These are phyloP conservation scores for Listrodromus nycthemerus DNA, from an alignment of 2,888 invertebrate species.

Conservation along the genomic window DNA sequence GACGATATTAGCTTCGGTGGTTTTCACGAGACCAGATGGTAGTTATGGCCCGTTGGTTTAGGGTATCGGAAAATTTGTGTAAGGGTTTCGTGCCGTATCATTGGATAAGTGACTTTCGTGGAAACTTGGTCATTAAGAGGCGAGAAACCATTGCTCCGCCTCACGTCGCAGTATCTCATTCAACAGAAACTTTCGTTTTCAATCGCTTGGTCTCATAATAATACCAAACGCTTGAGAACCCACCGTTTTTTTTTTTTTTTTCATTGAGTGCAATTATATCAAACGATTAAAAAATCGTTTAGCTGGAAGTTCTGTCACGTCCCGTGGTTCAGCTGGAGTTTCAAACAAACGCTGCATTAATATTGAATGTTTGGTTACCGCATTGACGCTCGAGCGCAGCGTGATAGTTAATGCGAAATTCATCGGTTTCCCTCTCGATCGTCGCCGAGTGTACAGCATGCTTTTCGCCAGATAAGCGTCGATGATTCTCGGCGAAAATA, in stretches of 20 bases:
- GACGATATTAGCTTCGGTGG: conserved; percentile 33
- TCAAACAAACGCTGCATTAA: conserved; percentile 12
- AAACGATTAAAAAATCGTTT: neutral
- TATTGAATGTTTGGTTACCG: conserved; percentile 12
- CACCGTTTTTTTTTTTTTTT: too few species aligned
- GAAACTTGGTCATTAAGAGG: neutral
- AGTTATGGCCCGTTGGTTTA: neutral
- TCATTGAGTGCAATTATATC: neutral
- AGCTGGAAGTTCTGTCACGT: neutral
- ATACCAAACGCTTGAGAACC: too few species aligned
- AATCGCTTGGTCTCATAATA: too few species aligned
- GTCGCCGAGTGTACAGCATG: conserved; percentile 36
- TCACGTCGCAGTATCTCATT: too few species aligned
- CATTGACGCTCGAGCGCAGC: conserved; percentile 1
- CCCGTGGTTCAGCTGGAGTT: neutral
- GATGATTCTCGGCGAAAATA: conserved; percentile 11
- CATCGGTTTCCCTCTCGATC: neutral
- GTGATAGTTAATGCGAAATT: conserved; percentile 30
- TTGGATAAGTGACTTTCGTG: conserved; percentile 31
- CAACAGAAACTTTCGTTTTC: too few species aligned
- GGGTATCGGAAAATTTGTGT: conserved; percentile 25
- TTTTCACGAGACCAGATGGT: conserved; percentile 13
- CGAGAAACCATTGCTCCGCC: conserved; percentile 26
- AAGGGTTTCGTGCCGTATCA: conserved; percentile 14
- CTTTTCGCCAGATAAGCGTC: conserved; percentile 38